Percentiles rank a stretch among this genome's conserved stretches.
Conservation (phyloP, 2,113 vertebrate species). For the Hepsetus odoe region DNA sequence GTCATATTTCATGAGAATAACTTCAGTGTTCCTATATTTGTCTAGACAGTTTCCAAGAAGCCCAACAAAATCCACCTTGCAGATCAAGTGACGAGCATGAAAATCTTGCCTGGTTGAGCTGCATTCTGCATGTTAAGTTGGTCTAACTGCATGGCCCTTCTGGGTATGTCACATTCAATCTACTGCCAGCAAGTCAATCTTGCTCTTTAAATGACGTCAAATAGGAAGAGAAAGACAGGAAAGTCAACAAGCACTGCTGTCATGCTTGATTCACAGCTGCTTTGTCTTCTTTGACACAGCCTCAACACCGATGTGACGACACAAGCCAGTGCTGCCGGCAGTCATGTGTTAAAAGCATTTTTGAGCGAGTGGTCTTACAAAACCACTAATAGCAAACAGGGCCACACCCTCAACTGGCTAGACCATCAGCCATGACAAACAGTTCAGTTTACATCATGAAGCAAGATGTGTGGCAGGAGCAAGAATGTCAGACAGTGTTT, state of each 20-base stretch:
- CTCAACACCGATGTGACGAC: slow-evolving; percentile 8
- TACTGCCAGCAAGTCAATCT: neutral
- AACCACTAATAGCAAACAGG: neutral
- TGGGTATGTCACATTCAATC: neutral
- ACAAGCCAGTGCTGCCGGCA: slow-evolving; percentile 1
- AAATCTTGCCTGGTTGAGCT: neutral
- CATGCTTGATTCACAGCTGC: slow-evolving; percentile 12
- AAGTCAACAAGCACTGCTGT: neutral
- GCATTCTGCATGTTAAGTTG: neutral
- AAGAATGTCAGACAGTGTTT: neutral
- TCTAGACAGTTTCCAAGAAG: slow-evolving; percentile 19
- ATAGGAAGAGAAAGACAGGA: slow-evolving; percentile 4
- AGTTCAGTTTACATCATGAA: neutral
- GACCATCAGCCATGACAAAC: neutral
- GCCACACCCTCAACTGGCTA: neutral
- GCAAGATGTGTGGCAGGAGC: neutral
- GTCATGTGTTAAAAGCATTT: slow-evolving; percentile 5
- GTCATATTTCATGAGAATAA: slow-evolving; percentile 1
- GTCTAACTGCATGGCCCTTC: neutral
- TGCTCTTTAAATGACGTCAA: neutral
- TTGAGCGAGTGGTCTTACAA: neutral
- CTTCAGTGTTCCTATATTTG: slow-evolving; percentile 14
- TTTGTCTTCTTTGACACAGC: slow-evolving; percentile 9
- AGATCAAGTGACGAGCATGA: neutral
- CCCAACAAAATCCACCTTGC: neutral